Conservation (phyloP, 2,113 vertebrate genomes). For the Ictidomys tridecemlineatus region DNA sequence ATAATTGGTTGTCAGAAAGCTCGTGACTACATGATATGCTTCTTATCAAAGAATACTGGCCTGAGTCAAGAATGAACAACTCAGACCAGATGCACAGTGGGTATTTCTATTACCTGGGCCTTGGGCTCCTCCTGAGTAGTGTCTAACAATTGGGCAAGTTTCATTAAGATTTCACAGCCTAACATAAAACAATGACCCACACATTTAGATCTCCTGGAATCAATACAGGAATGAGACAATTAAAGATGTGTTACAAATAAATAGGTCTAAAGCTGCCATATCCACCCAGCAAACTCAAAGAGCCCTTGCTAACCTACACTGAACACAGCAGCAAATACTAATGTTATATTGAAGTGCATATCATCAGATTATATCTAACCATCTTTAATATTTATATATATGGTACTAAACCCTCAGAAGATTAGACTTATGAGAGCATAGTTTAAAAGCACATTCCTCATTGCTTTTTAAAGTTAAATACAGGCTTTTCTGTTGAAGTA, state of each 20-base stretch:
- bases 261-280: constrained; percentile 13
- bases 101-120: not conserved
- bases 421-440: constrained; percentile 47
- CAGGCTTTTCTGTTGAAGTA: constrained; percentile 64
- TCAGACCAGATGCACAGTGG: not conserved
- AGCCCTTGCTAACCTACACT: not conserved
- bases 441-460: constrained; percentile 75
- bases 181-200: not conserved
- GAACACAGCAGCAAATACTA: constrained; percentile 46
- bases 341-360: not conserved
- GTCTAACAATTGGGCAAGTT: not conserved
- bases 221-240: constrained; percentile 36
- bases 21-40: constrained; percentile 36
- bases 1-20: constrained; percentile 56
- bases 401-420: constrained; percentile 33
- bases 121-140: not conserved
- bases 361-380: constrained; percentile 15
- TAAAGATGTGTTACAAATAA: constrained; percentile 31
- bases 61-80: constrained; percentile 17
- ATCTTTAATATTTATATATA: constrained; percentile 5
- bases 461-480: constrained; percentile 65
- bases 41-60: constrained; percentile 31
- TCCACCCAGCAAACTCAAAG: not conserved
- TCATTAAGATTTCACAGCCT: not conserved
- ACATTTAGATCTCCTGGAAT: constrained; percentile 59